phyloP scores from a whole-genome alignment of 2,888 invertebrate genomes.

The Watsonalla cultraria region DNA sequence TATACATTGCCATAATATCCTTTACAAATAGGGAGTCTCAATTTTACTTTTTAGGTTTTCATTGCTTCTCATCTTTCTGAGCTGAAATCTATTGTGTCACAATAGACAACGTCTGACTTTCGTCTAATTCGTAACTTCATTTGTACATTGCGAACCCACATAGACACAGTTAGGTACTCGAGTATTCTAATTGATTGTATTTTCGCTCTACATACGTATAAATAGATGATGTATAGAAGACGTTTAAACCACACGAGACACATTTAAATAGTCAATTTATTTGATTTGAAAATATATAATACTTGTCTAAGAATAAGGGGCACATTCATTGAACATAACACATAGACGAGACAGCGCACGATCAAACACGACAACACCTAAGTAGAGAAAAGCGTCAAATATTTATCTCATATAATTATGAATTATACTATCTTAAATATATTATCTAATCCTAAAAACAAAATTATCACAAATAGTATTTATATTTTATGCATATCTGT shows the following conservation, averaged over 20 bases:
- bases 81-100: no score
- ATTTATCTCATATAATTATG: conserved; percentile 31
- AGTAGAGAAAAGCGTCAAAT: conserved; percentile 64
- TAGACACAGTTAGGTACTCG: neutral
- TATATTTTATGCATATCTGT: conserved; percentile 60
- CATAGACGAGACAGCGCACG: conserved; percentile 57
- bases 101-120: no score
- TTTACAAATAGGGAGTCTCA: no score
- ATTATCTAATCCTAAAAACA: conserved; percentile 53
- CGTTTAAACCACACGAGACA: conserved; percentile 34
- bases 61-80: no score
- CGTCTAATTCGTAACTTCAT: neutral
- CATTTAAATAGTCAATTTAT: conserved; percentile 24
- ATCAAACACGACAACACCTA: conserved; percentile 64
- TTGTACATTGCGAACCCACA: neutral
- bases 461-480: conserved; percentile 60
- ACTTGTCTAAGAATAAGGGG: conserved; percentile 55
- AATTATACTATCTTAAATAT: conserved; percentile 35
- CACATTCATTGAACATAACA: conserved; percentile 60
- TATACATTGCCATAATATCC: no score
- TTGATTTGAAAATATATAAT: conserved; percentile 3
- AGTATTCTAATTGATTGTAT: neutral
- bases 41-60: no score
- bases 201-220: neutral
- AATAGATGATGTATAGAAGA: conserved; percentile 13